Evolutionary conservation across 1,140 invertebrate genomes (phyloP).

Genomic region (Melitaea cinxia): DNA sequence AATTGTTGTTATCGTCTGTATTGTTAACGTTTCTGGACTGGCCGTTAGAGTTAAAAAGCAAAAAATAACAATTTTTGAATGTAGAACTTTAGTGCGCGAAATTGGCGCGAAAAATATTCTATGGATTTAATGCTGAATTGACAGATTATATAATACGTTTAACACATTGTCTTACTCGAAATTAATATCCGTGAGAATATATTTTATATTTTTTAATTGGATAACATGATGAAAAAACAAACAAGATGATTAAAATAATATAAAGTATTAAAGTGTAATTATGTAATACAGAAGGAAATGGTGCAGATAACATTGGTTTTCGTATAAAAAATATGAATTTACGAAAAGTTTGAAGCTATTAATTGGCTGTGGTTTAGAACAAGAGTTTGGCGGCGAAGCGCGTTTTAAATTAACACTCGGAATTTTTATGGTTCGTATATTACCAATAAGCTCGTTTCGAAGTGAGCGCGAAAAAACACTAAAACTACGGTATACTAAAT

Average conservation of each 20-base stretch:
- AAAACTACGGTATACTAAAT: not conserved
- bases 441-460: not conserved
- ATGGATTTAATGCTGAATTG: no score
- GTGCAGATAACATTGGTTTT: not conserved
- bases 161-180: no score
- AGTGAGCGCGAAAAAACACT: not conserved
- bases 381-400: slow-evolving; percentile 3
- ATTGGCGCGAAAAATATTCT: no score
- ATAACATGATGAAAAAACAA: not conserved
- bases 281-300: not conserved
- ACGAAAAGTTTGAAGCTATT: slow-evolving; percentile 1
- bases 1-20: no score
- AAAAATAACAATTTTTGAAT: no score
- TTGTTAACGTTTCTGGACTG: no score
- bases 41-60: no score
- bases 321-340: slow-evolving; percentile 2
- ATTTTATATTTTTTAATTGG: no score
- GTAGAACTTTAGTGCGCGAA: no score
- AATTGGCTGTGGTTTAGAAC: slow-evolving; percentile 11
- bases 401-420: slow-evolving; percentile 6
- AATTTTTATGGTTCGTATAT: slow-evolving; percentile 4
- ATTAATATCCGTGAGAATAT: no score
- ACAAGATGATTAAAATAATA: not conserved
- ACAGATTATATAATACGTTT: no score
- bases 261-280: not conserved